Base-by-base conservation (phyloP, 2,797 vertebrate genomes). In the Platyrinchus mystaceus region DNA sequence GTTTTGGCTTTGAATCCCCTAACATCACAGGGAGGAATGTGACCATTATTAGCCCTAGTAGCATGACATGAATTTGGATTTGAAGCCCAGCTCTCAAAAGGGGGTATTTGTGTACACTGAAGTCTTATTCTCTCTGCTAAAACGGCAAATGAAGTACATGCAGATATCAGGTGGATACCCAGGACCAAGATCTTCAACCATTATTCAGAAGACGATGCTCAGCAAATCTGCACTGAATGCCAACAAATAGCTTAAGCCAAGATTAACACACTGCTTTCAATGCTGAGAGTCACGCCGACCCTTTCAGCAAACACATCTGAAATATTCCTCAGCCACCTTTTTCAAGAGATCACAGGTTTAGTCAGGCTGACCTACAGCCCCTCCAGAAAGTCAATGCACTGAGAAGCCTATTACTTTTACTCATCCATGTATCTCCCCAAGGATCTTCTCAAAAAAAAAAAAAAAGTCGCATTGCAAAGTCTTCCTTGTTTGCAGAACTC, bases 231-330 rank as follows among this genome's bases (percentile, higher is more conserved):
- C 47, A 44, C 17, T 34, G 56, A 79, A 83, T 89, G 63, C 8
- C 53, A 83, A 46, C 46, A 37, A 55, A 52, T 7, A 27, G 10
- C 20, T 90, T 74, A 68, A 89, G 0, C 21, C 50, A 50, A 74
- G 43, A 80, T 34, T 68, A 82, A 76, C 46, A 60, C 32, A 2
- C n/a, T 7, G 53, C 47, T 75, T 50, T 53, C 53, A 69, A 17
- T 26, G 64, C 56, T 21, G 8, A 76, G 32, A 74, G n/a, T 69
- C 63, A 53, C 0, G 0, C 6, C 6, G 10, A 10, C 6, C 28
- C 34, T 47, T 84, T 17, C 71, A 87, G 64, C 17, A 89, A 89
- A 78, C 36, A 49, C 19, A 55, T 20, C 28, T 68, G n/a, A 89
- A 85, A 81, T 64, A 74, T 19, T 90, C 47, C 53, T 87, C 43